Percentiles rank a stretch among this genome's conserved stretches.
phyloP scores from a whole-genome alignment of 2,797 vertebrate species.

The Taenioides sp. region DNA sequence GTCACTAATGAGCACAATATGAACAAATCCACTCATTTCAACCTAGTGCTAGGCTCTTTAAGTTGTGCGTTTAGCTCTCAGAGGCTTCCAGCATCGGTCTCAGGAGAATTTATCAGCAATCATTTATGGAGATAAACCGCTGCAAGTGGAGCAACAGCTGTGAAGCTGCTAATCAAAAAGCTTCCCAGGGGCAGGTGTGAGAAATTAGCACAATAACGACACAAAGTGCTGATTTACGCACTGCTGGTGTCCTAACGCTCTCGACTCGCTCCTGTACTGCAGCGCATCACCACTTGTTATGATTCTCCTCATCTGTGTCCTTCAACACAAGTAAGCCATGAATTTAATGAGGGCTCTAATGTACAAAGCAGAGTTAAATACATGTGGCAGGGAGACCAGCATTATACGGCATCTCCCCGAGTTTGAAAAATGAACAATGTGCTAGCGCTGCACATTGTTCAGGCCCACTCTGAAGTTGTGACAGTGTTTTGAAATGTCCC shows the following conservation, averaged over 20 bases:
- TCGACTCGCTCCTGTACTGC: slow-evolving; percentile 28
- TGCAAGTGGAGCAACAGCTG: slow-evolving; percentile 72
- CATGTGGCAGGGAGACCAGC: slow-evolving; percentile 13
- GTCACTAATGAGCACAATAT: slow-evolving; percentile 61
- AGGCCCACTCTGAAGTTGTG: slow-evolving; percentile 46
- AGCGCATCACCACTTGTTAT: slow-evolving; percentile 28
- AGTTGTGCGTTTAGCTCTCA: slow-evolving; percentile 51
- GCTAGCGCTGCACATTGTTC: slow-evolving; percentile 21
- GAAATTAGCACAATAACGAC: slow-evolving; percentile 71
- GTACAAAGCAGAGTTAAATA: slow-evolving; percentile 10
- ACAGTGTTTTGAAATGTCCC: slow-evolving; percentile 34
- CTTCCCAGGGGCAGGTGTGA: slow-evolving; percentile 70
- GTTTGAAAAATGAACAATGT: slow-evolving; percentile 25
- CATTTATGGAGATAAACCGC: slow-evolving; percentile 73
- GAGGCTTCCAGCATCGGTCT: slow-evolving; percentile 60
- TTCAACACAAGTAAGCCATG: slow-evolving; percentile 32
- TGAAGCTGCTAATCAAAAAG: slow-evolving; percentile 68
- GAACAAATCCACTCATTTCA: slow-evolving; percentile 52
- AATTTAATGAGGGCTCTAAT: slow-evolving; percentile 30
- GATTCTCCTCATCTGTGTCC: slow-evolving; percentile 37
- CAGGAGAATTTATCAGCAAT: slow-evolving; percentile 73
- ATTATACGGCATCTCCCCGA: slow-evolving; percentile 18
- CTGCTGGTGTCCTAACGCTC: slow-evolving; percentile 31
- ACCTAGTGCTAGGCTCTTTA: slow-evolving; percentile 41
- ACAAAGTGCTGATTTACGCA: slow-evolving; percentile 58